A percentile compares a stretch with the other conserved stretches of the same genome.
These are phyloP conservation scores for Corella eumyota DNA, from an alignment of 23 tunicate species.

Conservation along the genomic window DNA sequence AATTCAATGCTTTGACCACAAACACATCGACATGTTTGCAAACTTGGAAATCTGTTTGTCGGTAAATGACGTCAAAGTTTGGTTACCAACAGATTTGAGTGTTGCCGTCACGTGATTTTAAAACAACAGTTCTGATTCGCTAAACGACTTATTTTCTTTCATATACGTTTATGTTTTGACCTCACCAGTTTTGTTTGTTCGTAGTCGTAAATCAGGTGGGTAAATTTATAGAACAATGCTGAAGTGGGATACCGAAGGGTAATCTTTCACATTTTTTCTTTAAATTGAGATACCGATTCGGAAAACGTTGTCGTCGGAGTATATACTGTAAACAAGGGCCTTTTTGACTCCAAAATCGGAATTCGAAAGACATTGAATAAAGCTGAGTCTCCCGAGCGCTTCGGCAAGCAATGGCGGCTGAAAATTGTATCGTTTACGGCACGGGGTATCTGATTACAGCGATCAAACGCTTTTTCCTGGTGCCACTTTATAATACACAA, in stretches of 20 bases:
- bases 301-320: constrained; percentile 29
- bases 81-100: background rate
- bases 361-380: too few relatives aligned
- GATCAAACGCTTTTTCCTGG: constrained; percentile 20
- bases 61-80: constrained; percentile 9
- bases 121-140: too few relatives aligned
- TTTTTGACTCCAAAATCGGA: too few relatives aligned
- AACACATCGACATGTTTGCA: constrained; percentile 36
- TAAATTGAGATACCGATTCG: constrained; percentile 1
- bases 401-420: background rate
- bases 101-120: too few relatives aligned
- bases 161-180: too few relatives aligned
- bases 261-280: constrained; percentile 48
- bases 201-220: too few relatives aligned
- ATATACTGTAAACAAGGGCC: constrained; percentile 33
- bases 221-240: too few relatives aligned
- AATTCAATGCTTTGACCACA: too few relatives aligned
- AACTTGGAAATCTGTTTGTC: constrained; percentile 25
- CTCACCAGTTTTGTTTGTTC: too few relatives aligned
- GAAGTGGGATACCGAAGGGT: too few relatives aligned
- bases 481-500: constrained; percentile 9
- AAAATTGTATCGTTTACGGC: constrained; percentile 32
- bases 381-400: background rate
- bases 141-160: too few relatives aligned
- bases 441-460: constrained; percentile 8